Conservation (phyloP, 2,797 vertebrate genomes). For the Bradypodion pumilum region DNA sequence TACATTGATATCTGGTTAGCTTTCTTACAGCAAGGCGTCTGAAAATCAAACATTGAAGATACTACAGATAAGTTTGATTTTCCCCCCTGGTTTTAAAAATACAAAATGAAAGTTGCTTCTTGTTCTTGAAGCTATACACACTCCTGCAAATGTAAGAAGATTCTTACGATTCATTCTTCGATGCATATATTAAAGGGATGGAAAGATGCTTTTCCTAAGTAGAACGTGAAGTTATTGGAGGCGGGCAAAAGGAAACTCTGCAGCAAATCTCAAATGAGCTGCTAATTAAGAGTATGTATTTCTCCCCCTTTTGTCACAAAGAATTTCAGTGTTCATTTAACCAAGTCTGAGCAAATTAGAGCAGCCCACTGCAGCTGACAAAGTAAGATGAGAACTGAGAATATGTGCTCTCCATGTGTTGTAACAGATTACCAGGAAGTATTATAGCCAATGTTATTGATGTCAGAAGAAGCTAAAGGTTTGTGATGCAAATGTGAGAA, state of each 20-base stretch:
- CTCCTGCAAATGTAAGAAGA: conserved; percentile 1
- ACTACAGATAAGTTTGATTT: neutral
- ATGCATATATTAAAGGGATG: neutral
- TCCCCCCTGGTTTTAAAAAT: neutral
- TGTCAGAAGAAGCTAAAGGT: conserved; percentile 67
- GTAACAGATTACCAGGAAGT: conserved; percentile 59
- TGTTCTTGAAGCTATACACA: conserved; percentile 19
- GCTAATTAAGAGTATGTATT: conserved; percentile 44
- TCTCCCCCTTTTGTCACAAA: conserved; percentile 33
- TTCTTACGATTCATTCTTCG: conserved; percentile 26
- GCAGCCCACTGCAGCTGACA: conserved; percentile 48
- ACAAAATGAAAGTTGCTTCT: neutral
- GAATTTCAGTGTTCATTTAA: conserved; percentile 42
- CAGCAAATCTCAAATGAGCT: conserved; percentile 40
- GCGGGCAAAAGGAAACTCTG: conserved; percentile 26
- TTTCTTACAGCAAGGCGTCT: neutral
- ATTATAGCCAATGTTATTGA: conserved; percentile 37
- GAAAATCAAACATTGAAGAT: neutral
- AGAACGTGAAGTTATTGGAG: conserved; percentile 37
- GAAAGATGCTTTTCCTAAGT: conserved; percentile 30
- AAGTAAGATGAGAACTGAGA: conserved; percentile 39
- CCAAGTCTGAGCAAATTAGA: conserved; percentile 41
- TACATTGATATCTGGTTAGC: conserved; percentile 22
- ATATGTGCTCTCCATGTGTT: conserved; percentile 23
- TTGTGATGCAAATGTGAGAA: conserved; percentile 70